A percentile compares a stretch with the other conserved stretches of the same genome.
These are phyloP conservation scores for Drosophila bunnanda DNA, from an alignment of 2,888 invertebrate species.

Conservation along the genomic window DNA sequence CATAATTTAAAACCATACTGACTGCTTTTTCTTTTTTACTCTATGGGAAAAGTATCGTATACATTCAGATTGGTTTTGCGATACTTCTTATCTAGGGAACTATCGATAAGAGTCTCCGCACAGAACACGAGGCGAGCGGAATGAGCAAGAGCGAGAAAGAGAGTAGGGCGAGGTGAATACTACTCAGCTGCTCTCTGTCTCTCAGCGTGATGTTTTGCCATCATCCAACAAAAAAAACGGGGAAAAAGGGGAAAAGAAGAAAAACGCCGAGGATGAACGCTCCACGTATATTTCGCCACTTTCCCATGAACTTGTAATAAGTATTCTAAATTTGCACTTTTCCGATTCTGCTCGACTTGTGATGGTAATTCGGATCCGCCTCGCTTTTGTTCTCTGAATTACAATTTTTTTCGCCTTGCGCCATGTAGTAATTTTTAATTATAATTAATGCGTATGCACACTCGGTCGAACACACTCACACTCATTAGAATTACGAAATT, in stretches of 20 bases:
- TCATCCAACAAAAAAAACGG: constrained; percentile 11
- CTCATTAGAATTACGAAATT: constrained; percentile 25
- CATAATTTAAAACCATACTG: too few species aligned
- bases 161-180: constrained; percentile 47
- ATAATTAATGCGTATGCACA: constrained; percentile 61
- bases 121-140: too few species aligned
- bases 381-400: constrained; percentile 48
- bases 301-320: constrained; percentile 75
- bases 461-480: constrained; percentile 14
- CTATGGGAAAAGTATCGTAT: too few species aligned
- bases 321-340: constrained; percentile 73
- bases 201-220: constrained; percentile 59
- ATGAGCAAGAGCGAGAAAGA: not conserved
- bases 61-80: too few species aligned
- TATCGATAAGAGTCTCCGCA: too few species aligned
- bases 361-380: constrained; percentile 49
- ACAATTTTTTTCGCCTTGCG: constrained; percentile 56
- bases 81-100: too few species aligned
- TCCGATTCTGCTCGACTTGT: constrained; percentile 33
- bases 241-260: constrained; percentile 5
- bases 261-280: constrained; percentile 29
- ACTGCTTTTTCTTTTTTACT: too few species aligned
- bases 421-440: constrained; percentile 64
- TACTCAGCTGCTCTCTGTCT: constrained; percentile 45
- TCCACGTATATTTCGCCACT: constrained; percentile 56